These are phyloP conservation scores for Dipodomys stephensi DNA, from an alignment of 2,113 vertebrate species.

Conservation along the genomic window DNA sequence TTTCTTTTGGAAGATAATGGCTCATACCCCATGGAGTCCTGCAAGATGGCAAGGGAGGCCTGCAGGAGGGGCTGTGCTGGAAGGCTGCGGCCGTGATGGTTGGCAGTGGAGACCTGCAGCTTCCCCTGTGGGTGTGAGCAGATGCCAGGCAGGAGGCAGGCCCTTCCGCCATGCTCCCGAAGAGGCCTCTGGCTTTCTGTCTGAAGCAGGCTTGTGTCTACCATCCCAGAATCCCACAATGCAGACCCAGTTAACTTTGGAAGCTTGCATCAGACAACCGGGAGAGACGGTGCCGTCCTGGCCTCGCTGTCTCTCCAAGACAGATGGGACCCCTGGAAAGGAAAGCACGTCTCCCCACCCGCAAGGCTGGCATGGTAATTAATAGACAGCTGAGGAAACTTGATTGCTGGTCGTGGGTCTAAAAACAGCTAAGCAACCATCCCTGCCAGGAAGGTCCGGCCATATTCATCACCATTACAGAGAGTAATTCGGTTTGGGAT, in stretches of 20 bases:
- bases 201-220: fast-evolving
- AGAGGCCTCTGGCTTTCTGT: fast-evolving
- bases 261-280: fast-evolving
- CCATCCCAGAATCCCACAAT: fast-evolving
- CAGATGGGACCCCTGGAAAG: conserved; percentile 54
- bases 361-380: not conserved
- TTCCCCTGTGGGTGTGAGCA: too few species aligned
- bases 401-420: conserved; percentile 34
- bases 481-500: not conserved
- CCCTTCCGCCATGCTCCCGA: too few species aligned
- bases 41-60: too few species aligned
- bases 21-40: too few species aligned
- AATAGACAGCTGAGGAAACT: conserved; percentile 48
- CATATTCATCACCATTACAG: conserved; percentile 56
- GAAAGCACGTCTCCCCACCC: not conserved
- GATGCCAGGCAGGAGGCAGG: too few species aligned
- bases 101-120: too few species aligned
- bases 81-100: not conserved
- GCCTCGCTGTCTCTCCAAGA: not conserved
- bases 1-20: too few species aligned
- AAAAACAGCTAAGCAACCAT: conserved; percentile 45
- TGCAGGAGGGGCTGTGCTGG: too few species aligned
- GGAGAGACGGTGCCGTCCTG: not conserved
- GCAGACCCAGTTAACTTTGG: fast-evolving
- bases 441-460: conserved; percentile 17